Percentiles rank a stretch among this genome's conserved stretches.
phyloP scores from a whole-genome alignment of 2,888 invertebrate genomes.

The Polyommatus iphigenia region DNA sequence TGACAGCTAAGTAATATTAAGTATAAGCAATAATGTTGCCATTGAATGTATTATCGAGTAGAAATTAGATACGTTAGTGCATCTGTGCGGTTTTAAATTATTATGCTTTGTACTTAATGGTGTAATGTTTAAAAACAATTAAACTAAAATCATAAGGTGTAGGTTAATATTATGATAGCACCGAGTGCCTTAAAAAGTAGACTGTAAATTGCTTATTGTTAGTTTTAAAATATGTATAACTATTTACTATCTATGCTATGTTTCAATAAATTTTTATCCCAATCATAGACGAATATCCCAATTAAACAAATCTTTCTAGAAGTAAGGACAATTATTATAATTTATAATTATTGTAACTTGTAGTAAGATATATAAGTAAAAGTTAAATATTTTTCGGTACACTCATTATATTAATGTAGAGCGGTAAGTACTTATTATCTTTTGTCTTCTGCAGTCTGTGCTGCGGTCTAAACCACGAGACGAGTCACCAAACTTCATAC shows the following conservation, averaged over 20 bases:
- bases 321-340: neutral
- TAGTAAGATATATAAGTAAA: neutral
- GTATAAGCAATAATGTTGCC: conserved; percentile 11
- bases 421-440: too few species aligned
- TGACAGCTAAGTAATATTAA: neutral
- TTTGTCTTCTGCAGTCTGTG: too few species aligned
- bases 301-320: neutral
- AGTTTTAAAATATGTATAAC: neutral
- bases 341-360: neutral
- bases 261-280: too few species aligned
- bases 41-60: conserved; percentile 24
- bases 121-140: neutral
- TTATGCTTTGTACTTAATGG: neutral
- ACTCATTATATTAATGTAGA: neutral
- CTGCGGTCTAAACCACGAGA: too few species aligned
- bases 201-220: conserved; percentile 55
- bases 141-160: neutral
- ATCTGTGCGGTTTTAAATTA: neutral
- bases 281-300: too few species aligned
- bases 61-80: conserved; percentile 9
- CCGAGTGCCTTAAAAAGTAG: conserved; percentile 76
- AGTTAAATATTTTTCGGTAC: neutral
- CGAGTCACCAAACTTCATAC: neutral
- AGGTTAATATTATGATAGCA: conserved; percentile 49
- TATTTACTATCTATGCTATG: too few species aligned